Evolutionary conservation across 2,113 vertebrate species (phyloP).

Genomic region (Ciconia stormi): DNA sequence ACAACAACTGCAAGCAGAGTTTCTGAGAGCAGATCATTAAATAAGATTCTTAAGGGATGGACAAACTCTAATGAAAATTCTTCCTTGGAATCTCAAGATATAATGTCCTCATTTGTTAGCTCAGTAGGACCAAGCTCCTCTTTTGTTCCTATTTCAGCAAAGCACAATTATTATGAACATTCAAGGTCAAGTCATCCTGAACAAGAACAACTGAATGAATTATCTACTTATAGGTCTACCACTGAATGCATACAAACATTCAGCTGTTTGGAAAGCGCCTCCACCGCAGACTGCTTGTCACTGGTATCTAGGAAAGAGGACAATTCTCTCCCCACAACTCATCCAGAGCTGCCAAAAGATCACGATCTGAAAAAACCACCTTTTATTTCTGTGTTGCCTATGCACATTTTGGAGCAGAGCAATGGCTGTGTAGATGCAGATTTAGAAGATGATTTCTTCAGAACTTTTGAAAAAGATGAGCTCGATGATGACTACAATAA

Average conservation of each 20-base stretch:
- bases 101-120: constrained; percentile 14
- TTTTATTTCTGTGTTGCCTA: neutral
- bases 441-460: constrained; percentile 30
- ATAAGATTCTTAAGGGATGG: neutral
- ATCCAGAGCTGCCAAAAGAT: neutral
- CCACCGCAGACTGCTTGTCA: neutral
- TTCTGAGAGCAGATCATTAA: neutral
- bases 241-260: neutral
- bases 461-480: constrained; percentile 41
- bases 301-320: neutral
- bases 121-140: constrained; percentile 11
- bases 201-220: constrained; percentile 49
- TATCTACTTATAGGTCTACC: constrained; percentile 10
- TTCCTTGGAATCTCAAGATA: neutral
- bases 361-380: neutral
- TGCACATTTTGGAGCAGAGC: constrained; percentile 20
- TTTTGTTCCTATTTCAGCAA: constrained; percentile 23
- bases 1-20: neutral
- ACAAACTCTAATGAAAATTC: neutral
- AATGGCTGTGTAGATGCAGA: neutral
- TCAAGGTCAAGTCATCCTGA: constrained; percentile 49
- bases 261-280: constrained; percentile 6
- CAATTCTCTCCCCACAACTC: neutral
- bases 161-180: constrained; percentile 28
- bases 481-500: neutral